phyloP scores from a whole-genome alignment of 2,888 invertebrate species.

The Drosophila robusta region DNA sequence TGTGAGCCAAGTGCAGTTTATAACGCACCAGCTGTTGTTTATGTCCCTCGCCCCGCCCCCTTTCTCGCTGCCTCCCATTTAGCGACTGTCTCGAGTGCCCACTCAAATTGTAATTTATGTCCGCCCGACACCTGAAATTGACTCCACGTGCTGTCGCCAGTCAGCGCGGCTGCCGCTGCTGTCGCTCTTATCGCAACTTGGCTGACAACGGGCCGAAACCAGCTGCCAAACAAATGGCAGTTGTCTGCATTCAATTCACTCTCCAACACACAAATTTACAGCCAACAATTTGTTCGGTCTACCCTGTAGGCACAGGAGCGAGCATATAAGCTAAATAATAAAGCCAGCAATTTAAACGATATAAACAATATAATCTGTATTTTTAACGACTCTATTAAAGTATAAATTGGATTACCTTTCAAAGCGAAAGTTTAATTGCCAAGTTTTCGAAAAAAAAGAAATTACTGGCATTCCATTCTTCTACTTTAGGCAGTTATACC shows the following conservation, averaged over 20 bases:
- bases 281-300: slow-evolving; percentile 60
- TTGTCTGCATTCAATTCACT: slow-evolving; percentile 52
- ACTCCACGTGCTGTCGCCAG: slow-evolving; percentile 61
- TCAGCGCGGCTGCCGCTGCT: slow-evolving; percentile 1
- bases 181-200: slow-evolving; percentile 44
- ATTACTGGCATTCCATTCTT: too few relatives aligned
- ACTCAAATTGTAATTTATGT: slow-evolving; percentile 76
- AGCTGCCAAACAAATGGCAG: slow-evolving; percentile 65
- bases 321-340: slow-evolving; percentile 10
- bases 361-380: too few relatives aligned
- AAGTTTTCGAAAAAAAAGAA: too few relatives aligned
- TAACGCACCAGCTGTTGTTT: slow-evolving; percentile 58
- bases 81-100: slow-evolving; percentile 42
- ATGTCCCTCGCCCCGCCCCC: slow-evolving; percentile 20
- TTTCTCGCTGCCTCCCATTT: background rate
- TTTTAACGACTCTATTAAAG: too few relatives aligned
- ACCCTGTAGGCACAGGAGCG: slow-evolving; percentile 3
- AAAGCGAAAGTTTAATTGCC: too few relatives aligned
- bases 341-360: background rate
- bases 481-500: too few relatives aligned
- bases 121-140: slow-evolving; percentile 69
- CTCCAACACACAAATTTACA: slow-evolving; percentile 52
- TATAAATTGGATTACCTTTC: too few relatives aligned
- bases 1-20: slow-evolving; percentile 61
- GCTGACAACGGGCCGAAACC: slow-evolving; percentile 52